These are phyloP conservation scores for Apodemus agrarius DNA, from an alignment of 2,797 vertebrate genomes.

Conservation along the genomic window DNA sequence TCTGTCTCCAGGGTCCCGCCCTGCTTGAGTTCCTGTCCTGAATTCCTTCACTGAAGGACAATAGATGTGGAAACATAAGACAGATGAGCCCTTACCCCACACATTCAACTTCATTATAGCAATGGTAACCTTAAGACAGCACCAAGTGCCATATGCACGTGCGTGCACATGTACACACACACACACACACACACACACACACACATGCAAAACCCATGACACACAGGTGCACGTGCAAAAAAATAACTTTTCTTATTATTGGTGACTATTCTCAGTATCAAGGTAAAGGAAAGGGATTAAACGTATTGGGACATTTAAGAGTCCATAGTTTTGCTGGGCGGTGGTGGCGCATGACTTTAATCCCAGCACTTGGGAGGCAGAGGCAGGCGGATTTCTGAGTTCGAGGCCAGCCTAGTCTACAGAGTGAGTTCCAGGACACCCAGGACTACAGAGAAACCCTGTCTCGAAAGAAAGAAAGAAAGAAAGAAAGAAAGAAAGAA, in stretches of 20 bases:
- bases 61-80: neutral
- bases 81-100: too few relatives aligned
- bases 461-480: too few relatives aligned
- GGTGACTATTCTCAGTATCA: conserved; percentile 39
- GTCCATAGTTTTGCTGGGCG: neutral
- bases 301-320: neutral
- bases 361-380: too few relatives aligned
- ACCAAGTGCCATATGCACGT: neutral
- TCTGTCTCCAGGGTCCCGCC: neutral
- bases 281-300: conserved; percentile 26
- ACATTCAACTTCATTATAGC: neutral
- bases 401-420: too few relatives aligned
- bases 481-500: too few relatives aligned
- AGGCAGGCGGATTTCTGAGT: too few relatives aligned
- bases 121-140: neutral
- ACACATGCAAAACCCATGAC: neutral
- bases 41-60: neutral
- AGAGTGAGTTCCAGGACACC: too few relatives aligned
- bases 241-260: conserved; percentile 34
- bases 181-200: too few relatives aligned
- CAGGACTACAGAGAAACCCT: too few relatives aligned
- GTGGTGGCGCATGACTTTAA: too few relatives aligned
- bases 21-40: neutral
- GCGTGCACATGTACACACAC: too few relatives aligned
- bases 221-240: neutral